Base-by-base conservation (phyloP, 1,140 invertebrate genomes). In the Drosophila mauritiana region DNA sequence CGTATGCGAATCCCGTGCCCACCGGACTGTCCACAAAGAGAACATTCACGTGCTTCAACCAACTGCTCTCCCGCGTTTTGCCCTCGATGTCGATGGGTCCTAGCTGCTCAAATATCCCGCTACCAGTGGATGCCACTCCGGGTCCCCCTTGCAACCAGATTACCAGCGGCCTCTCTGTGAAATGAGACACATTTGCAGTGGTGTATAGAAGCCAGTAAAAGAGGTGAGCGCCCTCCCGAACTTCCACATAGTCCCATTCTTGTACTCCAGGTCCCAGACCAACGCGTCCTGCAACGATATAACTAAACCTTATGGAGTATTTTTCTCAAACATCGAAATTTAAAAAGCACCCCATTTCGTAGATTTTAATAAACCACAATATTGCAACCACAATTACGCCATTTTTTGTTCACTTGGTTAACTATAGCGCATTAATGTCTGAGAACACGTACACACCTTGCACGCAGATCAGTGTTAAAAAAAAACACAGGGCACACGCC, bases 1-100 rank as follows among this genome's bases (percentile, higher is more conserved):
- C 95, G 80, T 97, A 97, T 92, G 97, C 97, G 91, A 94, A 98
- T 1, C 97, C 97, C 4, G 96, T 95, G 43, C 97, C 97, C 3
- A 98, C 97, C 0, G 97, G 97, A 92, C 97, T 98, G 83, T 98
- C 97, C 11, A 98, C 94, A 91, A 98, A 98, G 1, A 98, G 82
- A 3, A 98, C 94, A 91, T 97, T 98, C 78, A 96, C 94, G 64
- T 95, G 92, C 55, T 94, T 94, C 37, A 97, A 96, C 97, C 97
- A 98, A 15, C 95, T 96, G 67, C 93, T 93, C 65, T 96, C 95
- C 74, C 97, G 94, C 6, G 93, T 91, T 11, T 95, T 94, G 1
- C 96, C 92, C 40, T 95, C 91, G 0, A 94, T 79, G 86, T 96
- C 95, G 1, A 95, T 80, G 4, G 96, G 96, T 1, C 97, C 97